phyloP scores from a whole-genome alignment of 2,113 vertebrate genomes.

The Delphinapterus leucas region DNA sequence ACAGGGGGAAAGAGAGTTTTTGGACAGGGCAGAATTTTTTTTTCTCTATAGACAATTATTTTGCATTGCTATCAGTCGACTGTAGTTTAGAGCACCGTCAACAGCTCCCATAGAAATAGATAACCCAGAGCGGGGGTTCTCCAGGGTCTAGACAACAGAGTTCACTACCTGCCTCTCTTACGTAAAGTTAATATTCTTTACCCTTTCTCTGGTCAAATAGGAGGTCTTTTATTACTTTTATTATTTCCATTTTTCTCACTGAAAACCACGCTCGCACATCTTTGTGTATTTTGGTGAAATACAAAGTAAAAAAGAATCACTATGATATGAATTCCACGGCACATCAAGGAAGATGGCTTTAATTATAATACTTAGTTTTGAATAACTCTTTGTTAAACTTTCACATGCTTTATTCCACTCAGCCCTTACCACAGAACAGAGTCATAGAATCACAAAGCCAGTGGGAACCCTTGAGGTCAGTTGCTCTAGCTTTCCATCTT shows the following conservation, averaged over 20 bases:
- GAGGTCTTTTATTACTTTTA: neutral
- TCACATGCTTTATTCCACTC: neutral
- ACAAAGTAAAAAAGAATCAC: neutral
- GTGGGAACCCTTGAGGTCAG: neutral
- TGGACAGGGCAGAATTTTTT: neutral
- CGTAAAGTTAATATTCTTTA: too few relatives aligned
- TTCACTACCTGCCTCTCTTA: too few relatives aligned
- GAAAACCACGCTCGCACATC: neutral
- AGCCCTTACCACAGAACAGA: neutral
- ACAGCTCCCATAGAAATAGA: neutral
- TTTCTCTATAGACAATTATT: neutral
- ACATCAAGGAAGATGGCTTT: neutral
- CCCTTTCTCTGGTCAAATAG: too few relatives aligned
- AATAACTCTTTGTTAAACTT: neutral
- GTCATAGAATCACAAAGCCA: neutral
- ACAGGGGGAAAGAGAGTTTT: neutral
- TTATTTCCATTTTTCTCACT: neutral
- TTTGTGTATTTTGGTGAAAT: conserved; percentile 22
- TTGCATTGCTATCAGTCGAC: neutral
- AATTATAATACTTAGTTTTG: neutral
- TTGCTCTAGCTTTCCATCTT: neutral
- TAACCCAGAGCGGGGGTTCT: neutral
- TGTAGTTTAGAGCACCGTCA: neutral
- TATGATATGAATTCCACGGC: neutral
- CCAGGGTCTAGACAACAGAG: neutral